Evolutionary conservation across 2,888 invertebrate genomes (phyloP).

Genomic region (Incurvaria masculella): DNA sequence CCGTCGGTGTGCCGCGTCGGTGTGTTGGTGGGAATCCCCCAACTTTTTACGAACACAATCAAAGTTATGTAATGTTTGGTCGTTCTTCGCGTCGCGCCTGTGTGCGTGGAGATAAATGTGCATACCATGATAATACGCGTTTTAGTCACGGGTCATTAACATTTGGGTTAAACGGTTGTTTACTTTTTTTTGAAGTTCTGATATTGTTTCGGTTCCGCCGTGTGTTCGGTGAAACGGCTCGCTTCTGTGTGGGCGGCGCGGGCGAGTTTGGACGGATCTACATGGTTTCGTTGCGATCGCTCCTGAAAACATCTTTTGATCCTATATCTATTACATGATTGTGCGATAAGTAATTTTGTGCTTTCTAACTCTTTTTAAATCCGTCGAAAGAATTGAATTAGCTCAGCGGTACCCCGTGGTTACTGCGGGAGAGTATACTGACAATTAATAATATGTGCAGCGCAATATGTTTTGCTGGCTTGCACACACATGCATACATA

Average conservation of each 20-base stretch:
- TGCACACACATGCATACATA: too few species aligned
- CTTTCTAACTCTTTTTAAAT: too few species aligned
- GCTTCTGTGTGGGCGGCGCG: not conserved
- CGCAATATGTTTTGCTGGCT: too few species aligned
- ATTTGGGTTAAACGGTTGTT: slow-evolving; percentile 38
- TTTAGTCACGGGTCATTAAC: slow-evolving; percentile 53
- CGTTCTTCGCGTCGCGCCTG: slow-evolving; percentile 22
- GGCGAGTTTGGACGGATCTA: too few species aligned
- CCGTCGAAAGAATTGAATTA: too few species aligned
- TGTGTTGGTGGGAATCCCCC: slow-evolving; percentile 56
- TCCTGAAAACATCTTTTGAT: too few species aligned
- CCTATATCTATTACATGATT: too few species aligned
- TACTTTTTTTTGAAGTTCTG: slow-evolving; percentile 30
- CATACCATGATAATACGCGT: slow-evolving; percentile 41
- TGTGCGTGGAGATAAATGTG: slow-evolving; percentile 16
- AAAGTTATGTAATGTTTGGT: slow-evolving; percentile 57
- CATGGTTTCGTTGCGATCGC: too few species aligned
- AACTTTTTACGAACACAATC: slow-evolving; percentile 58
- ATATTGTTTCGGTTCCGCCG: slow-evolving; percentile 31
- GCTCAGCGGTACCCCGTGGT: too few species aligned
- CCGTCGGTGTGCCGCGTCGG: slow-evolving; percentile 43
- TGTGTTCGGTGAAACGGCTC: slow-evolving; percentile 10
- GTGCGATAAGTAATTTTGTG: too few species aligned
- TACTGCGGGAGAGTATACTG: too few species aligned
- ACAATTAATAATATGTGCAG: too few species aligned